phyloP scores from a whole-genome alignment of 2,113 vertebrate species.

The Ranitomeya imitator region DNA sequence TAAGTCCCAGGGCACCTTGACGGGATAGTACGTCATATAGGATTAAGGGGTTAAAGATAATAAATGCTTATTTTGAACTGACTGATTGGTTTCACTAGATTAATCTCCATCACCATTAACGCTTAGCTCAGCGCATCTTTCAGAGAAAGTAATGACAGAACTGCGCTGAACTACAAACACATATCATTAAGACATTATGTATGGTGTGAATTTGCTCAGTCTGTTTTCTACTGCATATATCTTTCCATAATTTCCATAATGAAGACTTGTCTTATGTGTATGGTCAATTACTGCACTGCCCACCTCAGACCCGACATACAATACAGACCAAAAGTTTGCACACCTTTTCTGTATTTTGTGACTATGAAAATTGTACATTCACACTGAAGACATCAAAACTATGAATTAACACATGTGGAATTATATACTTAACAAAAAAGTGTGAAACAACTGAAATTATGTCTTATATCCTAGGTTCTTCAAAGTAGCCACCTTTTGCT shows the following conservation, averaged over 20 bases:
- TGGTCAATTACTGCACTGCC: slow-evolving; percentile 82
- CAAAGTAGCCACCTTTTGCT: too few relatives aligned
- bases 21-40: too few relatives aligned
- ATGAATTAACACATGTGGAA: too few relatives aligned
- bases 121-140: slow-evolving; percentile 52
- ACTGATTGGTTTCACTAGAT: slow-evolving; percentile 54
- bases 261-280: slow-evolving; percentile 79
- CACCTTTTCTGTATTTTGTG: too few relatives aligned
- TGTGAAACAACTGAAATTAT: too few relatives aligned
- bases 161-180: slow-evolving; percentile 57
- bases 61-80: slow-evolving; percentile 51
- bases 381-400: too few relatives aligned
- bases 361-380: too few relatives aligned
- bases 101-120: slow-evolving; percentile 55
- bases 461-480: too few relatives aligned
- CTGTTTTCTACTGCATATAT: slow-evolving; percentile 7
- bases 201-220: slow-evolving; percentile 27
- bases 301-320: slow-evolving; percentile 78
- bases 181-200: slow-evolving; percentile 55
- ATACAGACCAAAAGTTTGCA: too few relatives aligned
- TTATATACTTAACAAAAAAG: too few relatives aligned
- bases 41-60: too few relatives aligned
- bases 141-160: slow-evolving; percentile 54
- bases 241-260: slow-evolving; percentile 40
- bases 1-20: too few relatives aligned